A percentile compares a stretch with the other conserved stretches of the same genome.
Conservation (phyloP, 30 jellyfish, hydroid and myxozoan species). For the Rhopilema esculentum region DNA sequence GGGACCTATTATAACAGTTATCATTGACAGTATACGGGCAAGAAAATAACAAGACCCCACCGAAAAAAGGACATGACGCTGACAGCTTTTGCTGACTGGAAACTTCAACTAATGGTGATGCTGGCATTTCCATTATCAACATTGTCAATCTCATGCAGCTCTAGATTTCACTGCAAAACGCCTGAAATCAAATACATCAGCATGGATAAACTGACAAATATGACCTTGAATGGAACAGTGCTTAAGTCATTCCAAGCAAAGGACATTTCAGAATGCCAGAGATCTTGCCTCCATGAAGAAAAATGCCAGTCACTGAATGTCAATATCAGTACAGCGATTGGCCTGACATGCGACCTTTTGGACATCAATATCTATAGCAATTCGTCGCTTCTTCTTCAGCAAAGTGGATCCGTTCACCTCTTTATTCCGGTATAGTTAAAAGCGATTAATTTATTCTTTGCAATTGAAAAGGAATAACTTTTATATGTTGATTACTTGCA, state of each 20-base stretch:
- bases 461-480: too few relatives aligned
- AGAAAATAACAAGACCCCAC: too few relatives aligned
- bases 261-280: conserved; percentile 25
- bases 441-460: too few relatives aligned
- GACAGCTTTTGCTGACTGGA: not conserved
- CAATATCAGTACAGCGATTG: not conserved
- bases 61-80: too few relatives aligned
- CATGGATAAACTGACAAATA: conserved; percentile 5
- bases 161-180: conserved; percentile 48
- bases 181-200: conserved; percentile 31
- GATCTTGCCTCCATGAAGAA: conserved; percentile 18
- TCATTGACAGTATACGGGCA: too few relatives aligned
- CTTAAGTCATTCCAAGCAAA: conserved; percentile 3
- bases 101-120: not conserved
- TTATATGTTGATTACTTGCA: too few relatives aligned
- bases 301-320: conserved; percentile 43
- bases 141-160: conserved; percentile 14
- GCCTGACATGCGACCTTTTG: conserved; percentile 5
- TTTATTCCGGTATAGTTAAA: conserved; percentile 31
- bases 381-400: not conserved
- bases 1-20: too few relatives aligned
- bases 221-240: conserved; percentile 21
- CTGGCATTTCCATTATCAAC: not conserved
- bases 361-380: conserved; percentile 16
- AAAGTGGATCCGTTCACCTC: conserved; percentile 25